A percentile compares a stretch with the other conserved stretches of the same genome.
Conservation (phyloP, 2,888 invertebrate species). For the Drosophila kuntzei region DNA sequence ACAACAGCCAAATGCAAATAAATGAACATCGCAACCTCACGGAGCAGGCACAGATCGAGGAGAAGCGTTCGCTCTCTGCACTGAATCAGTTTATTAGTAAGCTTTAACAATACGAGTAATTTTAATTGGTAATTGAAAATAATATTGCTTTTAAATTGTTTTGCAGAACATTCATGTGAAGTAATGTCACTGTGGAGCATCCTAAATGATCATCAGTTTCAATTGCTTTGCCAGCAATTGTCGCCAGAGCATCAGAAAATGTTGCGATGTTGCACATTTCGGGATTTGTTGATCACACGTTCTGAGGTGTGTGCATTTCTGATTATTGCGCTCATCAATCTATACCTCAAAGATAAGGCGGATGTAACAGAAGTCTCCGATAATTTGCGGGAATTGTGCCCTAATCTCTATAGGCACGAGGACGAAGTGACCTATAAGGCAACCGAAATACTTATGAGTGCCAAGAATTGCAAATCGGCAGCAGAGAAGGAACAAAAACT, state of each 20-base stretch:
- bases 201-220: slow-evolving; percentile 96
- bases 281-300: slow-evolving; percentile 86
- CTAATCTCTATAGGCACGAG: slow-evolving; percentile 96
- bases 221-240: slow-evolving; percentile 90
- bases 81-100: slow-evolving; percentile 90
- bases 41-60: slow-evolving; percentile 88
- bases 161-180: slow-evolving; percentile 91
- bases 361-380: slow-evolving; percentile 96
- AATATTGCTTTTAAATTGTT: slow-evolving; percentile 1
- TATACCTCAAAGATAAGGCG: slow-evolving; percentile 97
- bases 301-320: slow-evolving; percentile 89
- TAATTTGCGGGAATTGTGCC: slow-evolving; percentile 95
- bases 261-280: slow-evolving; percentile 88
- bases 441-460: slow-evolving; percentile 94
- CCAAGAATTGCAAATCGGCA: slow-evolving; percentile 90
- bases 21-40: slow-evolving; percentile 83
- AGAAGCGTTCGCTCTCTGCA: slow-evolving; percentile 91
- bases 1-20: slow-evolving; percentile 57
- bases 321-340: slow-evolving; percentile 94
- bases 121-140: neutral
- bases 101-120: slow-evolving; percentile 50
- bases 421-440: slow-evolving; percentile 98
- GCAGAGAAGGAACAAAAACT: slow-evolving; percentile 92
- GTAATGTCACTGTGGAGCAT: slow-evolving; percentile 97
- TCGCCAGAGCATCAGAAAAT: slow-evolving; percentile 89